phyloP scores from a whole-genome alignment of 1,140 invertebrate species.

The Ylistrum balloti region DNA sequence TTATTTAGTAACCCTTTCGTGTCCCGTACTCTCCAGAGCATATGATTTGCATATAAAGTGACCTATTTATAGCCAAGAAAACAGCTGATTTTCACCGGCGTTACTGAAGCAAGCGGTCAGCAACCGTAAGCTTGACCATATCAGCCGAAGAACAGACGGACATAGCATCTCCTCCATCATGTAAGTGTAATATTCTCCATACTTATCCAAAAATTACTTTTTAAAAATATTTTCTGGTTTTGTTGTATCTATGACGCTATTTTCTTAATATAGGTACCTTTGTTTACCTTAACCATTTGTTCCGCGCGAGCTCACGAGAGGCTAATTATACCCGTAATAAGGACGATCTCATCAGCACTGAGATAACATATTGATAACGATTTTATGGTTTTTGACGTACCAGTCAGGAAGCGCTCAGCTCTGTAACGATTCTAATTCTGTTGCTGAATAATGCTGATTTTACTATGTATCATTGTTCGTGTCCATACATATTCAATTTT shows the following conservation, averaged over 20 bases:
- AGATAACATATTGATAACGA: neutral
- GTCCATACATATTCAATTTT: no score
- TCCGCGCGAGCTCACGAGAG: neutral
- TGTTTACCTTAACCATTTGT: neutral
- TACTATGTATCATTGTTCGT: no score
- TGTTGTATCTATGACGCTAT: neutral
- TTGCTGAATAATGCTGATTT: no score
- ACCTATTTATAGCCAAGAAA: slow-evolving; percentile 32
- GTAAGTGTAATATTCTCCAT: neutral
- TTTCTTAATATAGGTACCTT: neutral
- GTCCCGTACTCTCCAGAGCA: neutral
- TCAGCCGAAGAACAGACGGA: neutral
- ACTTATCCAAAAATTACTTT: neutral
- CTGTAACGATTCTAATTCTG: no score
- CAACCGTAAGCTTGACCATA: neutral
- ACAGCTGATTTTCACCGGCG: slow-evolving; percentile 30
- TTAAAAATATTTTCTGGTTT: neutral
- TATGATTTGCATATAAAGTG: neutral
- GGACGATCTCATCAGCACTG: neutral
- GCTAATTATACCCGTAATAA: neutral
- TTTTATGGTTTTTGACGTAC: no score
- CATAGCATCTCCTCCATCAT: neutral
- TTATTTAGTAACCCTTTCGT: neutral
- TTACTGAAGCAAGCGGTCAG: neutral
- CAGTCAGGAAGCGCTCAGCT: no score